phyloP scores from a whole-genome alignment of 2,113 vertebrate genomes.

The Microcebus ravelobensis region DNA sequence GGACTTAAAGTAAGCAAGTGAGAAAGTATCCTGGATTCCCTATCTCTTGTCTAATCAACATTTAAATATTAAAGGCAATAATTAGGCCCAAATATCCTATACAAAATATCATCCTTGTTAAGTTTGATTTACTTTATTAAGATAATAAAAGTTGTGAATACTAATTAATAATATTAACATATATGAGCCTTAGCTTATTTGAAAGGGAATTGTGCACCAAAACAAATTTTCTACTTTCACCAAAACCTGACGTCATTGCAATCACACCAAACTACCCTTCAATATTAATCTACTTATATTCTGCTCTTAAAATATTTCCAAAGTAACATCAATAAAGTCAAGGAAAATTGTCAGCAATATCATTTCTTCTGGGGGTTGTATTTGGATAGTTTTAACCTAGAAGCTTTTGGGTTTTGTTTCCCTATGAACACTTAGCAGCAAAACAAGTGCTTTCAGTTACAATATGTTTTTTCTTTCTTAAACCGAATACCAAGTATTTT shows the following conservation, averaged over 20 bases:
- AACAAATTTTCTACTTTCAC: background rate
- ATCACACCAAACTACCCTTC: background rate
- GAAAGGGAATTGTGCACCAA: background rate
- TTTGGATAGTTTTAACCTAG: background rate
- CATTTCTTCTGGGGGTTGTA: background rate
- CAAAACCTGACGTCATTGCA: background rate
- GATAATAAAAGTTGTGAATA: background rate
- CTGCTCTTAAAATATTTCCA: background rate
- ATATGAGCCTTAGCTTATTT: background rate
- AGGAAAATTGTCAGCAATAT: background rate
- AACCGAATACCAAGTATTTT: background rate
- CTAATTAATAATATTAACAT: background rate
- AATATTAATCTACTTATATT: background rate
- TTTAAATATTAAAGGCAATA: constrained; percentile 26
- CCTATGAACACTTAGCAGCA: background rate
- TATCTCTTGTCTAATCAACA: background rate
- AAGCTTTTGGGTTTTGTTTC: background rate
- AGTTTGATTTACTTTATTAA: background rate
- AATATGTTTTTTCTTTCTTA: background rate
- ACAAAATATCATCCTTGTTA: background rate
- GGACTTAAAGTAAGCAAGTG: background rate
- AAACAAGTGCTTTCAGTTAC: background rate
- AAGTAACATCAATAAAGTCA: background rate
- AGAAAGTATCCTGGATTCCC: background rate
- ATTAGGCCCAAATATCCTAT: background rate